phyloP scores from a whole-genome alignment of 2,888 invertebrate species.

The Morpho deidamia region DNA sequence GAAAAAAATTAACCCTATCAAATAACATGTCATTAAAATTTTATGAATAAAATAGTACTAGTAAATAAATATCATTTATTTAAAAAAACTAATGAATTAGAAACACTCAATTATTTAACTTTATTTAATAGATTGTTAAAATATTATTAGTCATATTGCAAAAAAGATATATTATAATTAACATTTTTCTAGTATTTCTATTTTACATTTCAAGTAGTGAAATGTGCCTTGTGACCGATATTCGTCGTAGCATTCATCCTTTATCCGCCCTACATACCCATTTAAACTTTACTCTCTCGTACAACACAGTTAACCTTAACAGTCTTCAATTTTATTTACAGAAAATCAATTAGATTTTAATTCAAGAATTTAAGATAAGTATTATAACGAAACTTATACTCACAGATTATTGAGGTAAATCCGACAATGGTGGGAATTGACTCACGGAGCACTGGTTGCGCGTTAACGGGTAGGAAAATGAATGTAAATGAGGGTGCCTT shows the following conservation, averaged over 20 bases:
- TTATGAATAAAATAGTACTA: too few species aligned
- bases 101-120: too few species aligned
- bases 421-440: constrained; percentile 40
- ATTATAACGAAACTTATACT: constrained; percentile 35
- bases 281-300: constrained; percentile 38
- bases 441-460: constrained; percentile 54
- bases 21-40: too few species aligned
- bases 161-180: too few species aligned
- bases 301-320: constrained; percentile 24
- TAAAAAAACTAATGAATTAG: too few species aligned
- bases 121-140: too few species aligned
- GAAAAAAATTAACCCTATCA: too few species aligned
- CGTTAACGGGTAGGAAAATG: constrained; percentile 50
- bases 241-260: constrained; percentile 27
- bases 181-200: not conserved
- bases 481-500: constrained; percentile 52
- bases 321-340: not conserved
- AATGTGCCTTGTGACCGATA: constrained; percentile 14
- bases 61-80: too few species aligned
- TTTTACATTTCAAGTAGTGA: not conserved
- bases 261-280: constrained; percentile 55
- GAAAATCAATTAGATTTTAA: not conserved
- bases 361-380: not conserved
- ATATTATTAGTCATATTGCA: too few species aligned
- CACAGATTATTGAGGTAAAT: constrained; percentile 44